These are phyloP conservation scores for Diaperis boleti DNA, from an alignment of 2,888 invertebrate species.

Conservation along the genomic window DNA sequence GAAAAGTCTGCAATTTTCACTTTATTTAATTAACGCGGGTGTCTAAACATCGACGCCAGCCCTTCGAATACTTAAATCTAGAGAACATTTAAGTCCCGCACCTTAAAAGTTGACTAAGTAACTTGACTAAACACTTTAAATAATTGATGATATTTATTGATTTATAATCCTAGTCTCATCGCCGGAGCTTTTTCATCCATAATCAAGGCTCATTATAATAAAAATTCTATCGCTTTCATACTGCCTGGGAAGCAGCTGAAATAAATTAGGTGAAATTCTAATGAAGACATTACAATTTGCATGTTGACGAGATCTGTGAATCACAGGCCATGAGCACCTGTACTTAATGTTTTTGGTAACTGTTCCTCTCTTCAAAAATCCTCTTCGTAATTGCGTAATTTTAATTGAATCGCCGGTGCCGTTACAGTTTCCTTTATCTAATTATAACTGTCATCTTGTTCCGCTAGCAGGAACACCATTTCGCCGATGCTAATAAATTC, in stretches of 20 bases:
- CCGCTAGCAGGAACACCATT: conserved; percentile 28
- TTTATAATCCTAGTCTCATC: conserved; percentile 31
- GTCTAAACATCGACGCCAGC: not conserved
- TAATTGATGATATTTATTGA: conserved; percentile 39
- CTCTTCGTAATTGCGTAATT: conserved; percentile 23
- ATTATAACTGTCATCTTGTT: conserved; percentile 40
- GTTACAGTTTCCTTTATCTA: conserved; percentile 38
- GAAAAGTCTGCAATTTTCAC: conserved; percentile 32
- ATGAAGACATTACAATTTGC: conserved; percentile 36
- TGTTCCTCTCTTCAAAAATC: conserved; percentile 19
- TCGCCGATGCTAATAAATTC: conserved; percentile 8
- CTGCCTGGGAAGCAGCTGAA: conserved; percentile 24
- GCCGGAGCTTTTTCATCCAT: conserved; percentile 4
- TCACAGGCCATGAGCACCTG: conserved; percentile 30
- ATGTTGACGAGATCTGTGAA: conserved; percentile 30
- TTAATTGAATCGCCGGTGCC: conserved; percentile 36
- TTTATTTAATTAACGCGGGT: conserved; percentile 26
- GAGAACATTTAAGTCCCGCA: conserved; percentile 24
- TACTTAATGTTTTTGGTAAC: conserved; percentile 35
- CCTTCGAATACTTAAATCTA: too few relatives aligned
- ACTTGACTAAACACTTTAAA: conserved; percentile 37
- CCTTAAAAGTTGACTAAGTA: conserved; percentile 34
- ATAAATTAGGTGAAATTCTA: conserved; percentile 33
- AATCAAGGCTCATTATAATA: conserved; percentile 32
- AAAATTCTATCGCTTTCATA: conserved; percentile 31